Conservation (phyloP, 2,113 vertebrate species). For the Pelvicachromis taeniatus region DNA sequence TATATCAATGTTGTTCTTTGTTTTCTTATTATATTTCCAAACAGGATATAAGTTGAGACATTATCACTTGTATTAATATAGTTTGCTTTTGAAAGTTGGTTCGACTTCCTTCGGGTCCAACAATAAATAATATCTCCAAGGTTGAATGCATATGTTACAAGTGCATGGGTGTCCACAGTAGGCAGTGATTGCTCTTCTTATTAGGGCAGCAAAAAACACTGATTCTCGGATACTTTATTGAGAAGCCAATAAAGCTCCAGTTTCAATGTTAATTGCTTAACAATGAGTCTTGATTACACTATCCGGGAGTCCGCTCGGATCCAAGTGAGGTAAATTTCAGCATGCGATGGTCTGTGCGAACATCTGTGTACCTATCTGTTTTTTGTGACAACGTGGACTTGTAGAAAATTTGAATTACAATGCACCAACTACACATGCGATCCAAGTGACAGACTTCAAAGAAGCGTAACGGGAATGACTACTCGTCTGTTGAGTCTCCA, state of each 20-base stretch:
- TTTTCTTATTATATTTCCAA: neutral
- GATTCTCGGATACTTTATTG: neutral
- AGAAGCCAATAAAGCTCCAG: neutral
- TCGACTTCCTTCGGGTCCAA: accelerated
- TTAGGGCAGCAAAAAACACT: neutral
- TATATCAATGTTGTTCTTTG: neutral
- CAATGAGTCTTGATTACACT: neutral
- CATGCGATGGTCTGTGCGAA: neutral
- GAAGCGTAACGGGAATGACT: neutral
- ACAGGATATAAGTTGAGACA: neutral
- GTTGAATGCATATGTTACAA: neutral
- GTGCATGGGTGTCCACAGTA: neutral
- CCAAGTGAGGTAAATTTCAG: neutral
- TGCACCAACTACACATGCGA: neutral
- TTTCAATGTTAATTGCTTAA: neutral
- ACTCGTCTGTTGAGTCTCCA: neutral
- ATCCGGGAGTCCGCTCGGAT: neutral
- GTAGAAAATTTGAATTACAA: neutral
- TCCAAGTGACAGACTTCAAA: neutral
- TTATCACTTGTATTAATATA: neutral
- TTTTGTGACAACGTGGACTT: neutral
- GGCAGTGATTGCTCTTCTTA: neutral
- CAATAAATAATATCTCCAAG: neutral
- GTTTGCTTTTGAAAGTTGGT: neutral
- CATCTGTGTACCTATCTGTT: neutral